These are phyloP conservation scores for Phyllotreta cruciferae DNA, from an alignment of 2,888 invertebrate species.

Conservation along the genomic window DNA sequence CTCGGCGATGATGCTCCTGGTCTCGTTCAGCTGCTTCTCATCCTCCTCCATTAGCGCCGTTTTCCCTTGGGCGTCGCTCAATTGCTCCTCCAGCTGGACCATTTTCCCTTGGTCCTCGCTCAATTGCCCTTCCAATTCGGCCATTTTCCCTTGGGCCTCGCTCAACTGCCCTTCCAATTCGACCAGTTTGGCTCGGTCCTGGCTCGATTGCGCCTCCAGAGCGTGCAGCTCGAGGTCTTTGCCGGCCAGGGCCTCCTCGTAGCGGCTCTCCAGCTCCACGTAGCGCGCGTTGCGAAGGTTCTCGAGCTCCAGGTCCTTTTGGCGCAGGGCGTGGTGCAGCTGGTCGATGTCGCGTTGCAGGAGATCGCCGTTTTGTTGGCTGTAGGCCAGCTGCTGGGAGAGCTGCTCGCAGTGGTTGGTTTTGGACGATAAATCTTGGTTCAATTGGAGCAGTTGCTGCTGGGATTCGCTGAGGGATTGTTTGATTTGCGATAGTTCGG, in stretches of 20 bases:
- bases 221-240: slow-evolving; percentile 52
- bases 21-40: slow-evolving; percentile 64
- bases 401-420: slow-evolving; percentile 38
- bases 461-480: slow-evolving; percentile 38
- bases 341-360: slow-evolving; percentile 40
- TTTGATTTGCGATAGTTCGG: slow-evolving; percentile 39
- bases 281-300: slow-evolving; percentile 38
- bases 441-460: slow-evolving; percentile 38
- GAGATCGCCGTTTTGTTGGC: slow-evolving; percentile 38
- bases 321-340: slow-evolving; percentile 31
- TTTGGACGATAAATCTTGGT: slow-evolving; percentile 38
- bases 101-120: too few species aligned
- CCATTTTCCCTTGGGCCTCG: too few species aligned
- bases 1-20: slow-evolving; percentile 69
- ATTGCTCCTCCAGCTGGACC: too few species aligned
- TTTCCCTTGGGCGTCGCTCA: too few species aligned
- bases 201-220: slow-evolving; percentile 63
- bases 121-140: slow-evolving; percentile 61
- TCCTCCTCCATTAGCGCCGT: slow-evolving; percentile 63
- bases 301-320: slow-evolving; percentile 41
- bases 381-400: slow-evolving; percentile 38
- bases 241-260: slow-evolving; percentile 49
- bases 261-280: slow-evolving; percentile 44
- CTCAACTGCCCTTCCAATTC: too few species aligned
- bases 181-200: too few species aligned